Base-by-base conservation (phyloP, 2,888 invertebrate genomes). In the Zaprionus bogoriensis region DNA sequence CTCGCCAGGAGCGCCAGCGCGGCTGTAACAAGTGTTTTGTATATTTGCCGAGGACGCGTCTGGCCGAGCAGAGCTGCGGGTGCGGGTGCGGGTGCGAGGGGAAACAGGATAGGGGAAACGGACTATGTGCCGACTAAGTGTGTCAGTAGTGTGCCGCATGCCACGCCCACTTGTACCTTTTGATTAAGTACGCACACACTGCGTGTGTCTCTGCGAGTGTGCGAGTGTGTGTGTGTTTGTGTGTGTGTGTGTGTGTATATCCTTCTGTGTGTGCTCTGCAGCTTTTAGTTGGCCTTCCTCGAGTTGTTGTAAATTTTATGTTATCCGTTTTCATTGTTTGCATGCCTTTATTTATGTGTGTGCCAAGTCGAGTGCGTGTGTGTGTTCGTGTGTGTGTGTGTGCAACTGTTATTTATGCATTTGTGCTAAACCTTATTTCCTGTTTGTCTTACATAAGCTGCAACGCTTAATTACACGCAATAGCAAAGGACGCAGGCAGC, bases 261-360 rank as follows among this genome's bases (percentile, higher is more conserved):
- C n/a, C n/a, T n/a, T n/a, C n/a, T n/a, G 28, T 27, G 25, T 47
- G 19, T 54, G 42, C 64, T 64, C 65, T 84, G 67, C 73, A 78
- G 68, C 76, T 67, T 62, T 84, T 67, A 70, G 74, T 41, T 60
- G 32, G 53, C 25, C 45, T 41, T 47, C 52, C 55, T 32, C 45
- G 51, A 54, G 67, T 85, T 79, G 85, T 73, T 85, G 86, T 79
- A 82, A 77, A 85, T 82, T 85, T 82, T 83, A 77, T 82, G 77
- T 83, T 82, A 85, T 82, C 86, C 81, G 86, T 66, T 83, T 79
- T 63, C 86, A 82, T 85, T 85, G 79, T 83, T 83, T 83, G 86
- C 53, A 62, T 70, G 68, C 70, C 67, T 75, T 79, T 74, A 84
- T 83, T 80, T 84, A 84, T 78, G 79, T 78, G 67, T 52, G 64